These are phyloP conservation scores for Atherix ibis DNA, from an alignment of 2,888 invertebrate species.

Conservation along the genomic window DNA sequence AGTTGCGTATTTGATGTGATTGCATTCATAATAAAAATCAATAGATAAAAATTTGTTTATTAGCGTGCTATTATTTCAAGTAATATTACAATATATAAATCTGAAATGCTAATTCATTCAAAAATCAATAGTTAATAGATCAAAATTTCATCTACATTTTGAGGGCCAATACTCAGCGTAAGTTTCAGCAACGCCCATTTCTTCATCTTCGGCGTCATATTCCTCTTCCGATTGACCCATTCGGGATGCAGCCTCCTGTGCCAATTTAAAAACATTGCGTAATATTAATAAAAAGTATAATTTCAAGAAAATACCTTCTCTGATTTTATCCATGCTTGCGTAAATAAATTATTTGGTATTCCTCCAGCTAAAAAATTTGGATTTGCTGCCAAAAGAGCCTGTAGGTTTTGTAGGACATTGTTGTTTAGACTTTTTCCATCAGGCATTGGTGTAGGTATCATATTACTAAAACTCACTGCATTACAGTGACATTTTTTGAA, in stretches of 20 bases:
- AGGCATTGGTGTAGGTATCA: conserved; percentile 11
- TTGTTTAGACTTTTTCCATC: conserved; percentile 1
- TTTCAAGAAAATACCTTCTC: conserved; percentile 22
- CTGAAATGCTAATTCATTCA: too few species aligned
- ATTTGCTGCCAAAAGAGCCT: conserved; percentile 27
- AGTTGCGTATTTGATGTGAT: not conserved
- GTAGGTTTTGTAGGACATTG: conserved; percentile 28
- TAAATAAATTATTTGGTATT: conserved; percentile 39
- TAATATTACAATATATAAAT: too few species aligned
- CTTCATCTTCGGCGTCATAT: conserved; percentile 83
- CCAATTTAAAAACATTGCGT: not conserved
- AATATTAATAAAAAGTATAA: conserved; percentile 1
- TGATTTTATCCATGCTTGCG: conserved; percentile 45
- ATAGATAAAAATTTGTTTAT: not conserved
- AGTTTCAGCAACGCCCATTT: conserved; percentile 95
- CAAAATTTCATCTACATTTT: too few species aligned
- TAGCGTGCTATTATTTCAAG: not conserved
- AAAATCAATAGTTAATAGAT: too few species aligned
- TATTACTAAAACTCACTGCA: conserved; percentile 34
- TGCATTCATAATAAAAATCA: not conserved
- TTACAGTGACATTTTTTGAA: too few species aligned
- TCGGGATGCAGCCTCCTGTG: conserved; percentile 11
- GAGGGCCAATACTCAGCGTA: conserved; percentile 97
- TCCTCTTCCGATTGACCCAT: conserved; percentile 39
- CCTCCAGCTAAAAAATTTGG: conserved; percentile 31